phyloP scores from a whole-genome alignment of 1,140 invertebrate genomes.

The Scaptodrosophila lebanonensis region DNA sequence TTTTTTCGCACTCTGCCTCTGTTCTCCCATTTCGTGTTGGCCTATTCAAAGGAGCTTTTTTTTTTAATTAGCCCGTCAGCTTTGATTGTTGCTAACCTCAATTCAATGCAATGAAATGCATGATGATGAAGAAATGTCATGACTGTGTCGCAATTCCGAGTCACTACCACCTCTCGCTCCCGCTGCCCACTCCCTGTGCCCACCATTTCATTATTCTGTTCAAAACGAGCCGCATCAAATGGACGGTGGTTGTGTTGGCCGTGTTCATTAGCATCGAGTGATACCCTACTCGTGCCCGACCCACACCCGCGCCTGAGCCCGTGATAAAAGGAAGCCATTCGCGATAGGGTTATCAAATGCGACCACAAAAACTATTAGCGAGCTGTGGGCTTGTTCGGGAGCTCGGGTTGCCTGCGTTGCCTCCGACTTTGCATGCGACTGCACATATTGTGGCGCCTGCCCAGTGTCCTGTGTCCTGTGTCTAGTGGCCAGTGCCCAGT shows the following conservation, averaged over 20 bases:
- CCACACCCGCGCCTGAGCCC: slow-evolving; percentile 25
- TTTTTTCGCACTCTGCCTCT: not conserved
- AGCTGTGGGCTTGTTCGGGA: not conserved
- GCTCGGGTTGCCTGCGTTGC: not conserved
- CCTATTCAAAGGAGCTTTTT: slow-evolving; percentile 67
- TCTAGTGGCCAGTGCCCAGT: not conserved
- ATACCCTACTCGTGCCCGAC: no score
- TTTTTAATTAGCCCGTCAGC: slow-evolving; percentile 45
- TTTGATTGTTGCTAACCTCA: slow-evolving; percentile 31
- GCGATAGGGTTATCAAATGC: slow-evolving; percentile 71
- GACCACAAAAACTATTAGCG: slow-evolving; percentile 50
- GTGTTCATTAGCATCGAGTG: slow-evolving; percentile 37
- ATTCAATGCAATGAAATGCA: not conserved
- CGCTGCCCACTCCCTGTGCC: not conserved
- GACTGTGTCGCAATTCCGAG: slow-evolving; percentile 60
- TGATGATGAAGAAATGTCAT: slow-evolving; percentile 71
- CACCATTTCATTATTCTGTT: no score
- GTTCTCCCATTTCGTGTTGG: slow-evolving; percentile 26
- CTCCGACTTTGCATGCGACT: slow-evolving; percentile 49
- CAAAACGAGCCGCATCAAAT: slow-evolving; percentile 18
- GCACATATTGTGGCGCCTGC: slow-evolving; percentile 50
- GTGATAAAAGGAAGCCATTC: slow-evolving; percentile 56
- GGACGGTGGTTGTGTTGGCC: slow-evolving; percentile 17
- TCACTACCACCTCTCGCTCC: slow-evolving; percentile 8
- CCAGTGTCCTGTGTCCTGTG: not conserved